phyloP scores from a whole-genome alignment of 2,888 invertebrate species.

The Ptychoptera contaminata region DNA sequence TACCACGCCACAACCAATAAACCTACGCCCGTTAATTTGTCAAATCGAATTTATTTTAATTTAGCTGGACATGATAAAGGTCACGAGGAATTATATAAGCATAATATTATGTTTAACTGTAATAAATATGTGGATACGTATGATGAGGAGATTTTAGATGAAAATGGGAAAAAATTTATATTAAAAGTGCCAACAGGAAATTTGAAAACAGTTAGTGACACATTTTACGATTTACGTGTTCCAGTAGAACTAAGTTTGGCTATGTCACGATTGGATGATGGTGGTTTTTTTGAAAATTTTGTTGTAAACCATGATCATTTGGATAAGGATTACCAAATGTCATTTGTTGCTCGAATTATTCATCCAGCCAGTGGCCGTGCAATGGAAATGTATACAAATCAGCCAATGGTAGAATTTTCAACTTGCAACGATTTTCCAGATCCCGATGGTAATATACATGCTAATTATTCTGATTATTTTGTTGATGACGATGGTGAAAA shows the following conservation, averaged over 20 bases:
- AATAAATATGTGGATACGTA: background rate
- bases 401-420: constrained; percentile 1
- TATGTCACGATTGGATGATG: background rate
- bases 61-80: constrained; percentile 2
- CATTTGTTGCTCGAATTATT: constrained; percentile 5
- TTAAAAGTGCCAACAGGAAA: too few relatives aligned
- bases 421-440: constrained; percentile 3
- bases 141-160: background rate
- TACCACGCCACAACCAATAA: background rate
- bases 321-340: background rate
- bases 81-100: constrained; percentile 3
- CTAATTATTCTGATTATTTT: too few relatives aligned
- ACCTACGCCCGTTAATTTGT: constrained; percentile 3
- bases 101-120: constrained; percentile 2
- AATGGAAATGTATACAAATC: constrained; percentile 4
- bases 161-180: too few relatives aligned
- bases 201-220: constrained; percentile 1
- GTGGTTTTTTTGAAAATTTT: background rate
- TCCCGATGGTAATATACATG: background rate
- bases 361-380: constrained; percentile 3
- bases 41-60: constrained; percentile 1
- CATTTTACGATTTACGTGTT: constrained; percentile 4
- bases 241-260: constrained; percentile 3
- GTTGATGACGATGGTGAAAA: too few relatives aligned
- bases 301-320: background rate